These are phyloP conservation scores for Elgaria multicarinata DNA, from an alignment of 2,113 vertebrate genomes.

Conservation along the genomic window DNA sequence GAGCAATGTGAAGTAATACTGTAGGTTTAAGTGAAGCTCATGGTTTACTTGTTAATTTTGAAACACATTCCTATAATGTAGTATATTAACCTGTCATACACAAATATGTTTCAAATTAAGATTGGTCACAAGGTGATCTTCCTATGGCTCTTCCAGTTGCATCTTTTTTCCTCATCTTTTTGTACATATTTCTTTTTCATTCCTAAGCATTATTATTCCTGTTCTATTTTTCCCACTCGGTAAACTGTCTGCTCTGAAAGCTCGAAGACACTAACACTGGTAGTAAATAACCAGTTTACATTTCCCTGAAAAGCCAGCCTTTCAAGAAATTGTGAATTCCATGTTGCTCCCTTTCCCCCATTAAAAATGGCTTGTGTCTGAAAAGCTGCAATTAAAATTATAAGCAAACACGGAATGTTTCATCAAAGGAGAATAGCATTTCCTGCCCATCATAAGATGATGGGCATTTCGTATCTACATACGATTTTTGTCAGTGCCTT, in stretches of 20 bases:
- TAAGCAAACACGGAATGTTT: not conserved
- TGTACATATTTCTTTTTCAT: not conserved
- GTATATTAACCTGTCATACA: not conserved
- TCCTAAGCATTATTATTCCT: slow-evolving; percentile 11
- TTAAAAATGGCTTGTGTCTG: slow-evolving; percentile 61
- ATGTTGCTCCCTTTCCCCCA: not conserved
- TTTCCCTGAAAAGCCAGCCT: slow-evolving; percentile 32
- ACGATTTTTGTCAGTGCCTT: slow-evolving; percentile 75
- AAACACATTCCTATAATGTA: slow-evolving; percentile 27
- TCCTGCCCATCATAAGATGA: not conserved
- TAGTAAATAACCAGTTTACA: slow-evolving; percentile 35
- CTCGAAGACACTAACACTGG: slow-evolving; percentile 21
- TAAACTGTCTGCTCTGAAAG: slow-evolving; percentile 43
- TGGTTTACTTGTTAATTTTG: slow-evolving; percentile 32
- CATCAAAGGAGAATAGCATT: not conserved
- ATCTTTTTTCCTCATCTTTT: slow-evolving; percentile 28
- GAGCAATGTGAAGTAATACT: not conserved
- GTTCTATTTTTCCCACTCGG: not conserved
- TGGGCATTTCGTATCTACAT: slow-evolving; percentile 31
- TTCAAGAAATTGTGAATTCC: slow-evolving; percentile 20
- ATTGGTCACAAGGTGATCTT: not conserved
- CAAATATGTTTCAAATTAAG: not conserved
- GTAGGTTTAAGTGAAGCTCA: not conserved
- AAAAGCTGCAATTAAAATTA: slow-evolving; percentile 28
- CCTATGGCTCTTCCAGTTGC: slow-evolving; percentile 31